A percentile compares a stretch with the other conserved stretches of the same genome.
phyloP scores from a whole-genome alignment of 2,113 vertebrate genomes.

The Dasypus novemcinctus region DNA sequence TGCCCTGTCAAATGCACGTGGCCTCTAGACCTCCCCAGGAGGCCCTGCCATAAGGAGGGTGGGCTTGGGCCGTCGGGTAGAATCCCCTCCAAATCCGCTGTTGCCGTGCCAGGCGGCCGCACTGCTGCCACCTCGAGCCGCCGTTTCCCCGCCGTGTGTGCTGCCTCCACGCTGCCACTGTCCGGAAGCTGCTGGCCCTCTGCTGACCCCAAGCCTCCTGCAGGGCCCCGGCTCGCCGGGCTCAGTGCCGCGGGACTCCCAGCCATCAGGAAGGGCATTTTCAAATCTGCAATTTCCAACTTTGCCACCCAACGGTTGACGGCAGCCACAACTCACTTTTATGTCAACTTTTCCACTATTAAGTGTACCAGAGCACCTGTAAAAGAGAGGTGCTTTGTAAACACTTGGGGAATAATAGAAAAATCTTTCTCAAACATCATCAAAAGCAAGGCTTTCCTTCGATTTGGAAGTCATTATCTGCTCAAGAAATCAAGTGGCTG shows the following conservation, averaged over 20 bases:
- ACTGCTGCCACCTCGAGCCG: no score
- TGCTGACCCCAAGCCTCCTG: no score
- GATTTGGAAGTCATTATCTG: no score
- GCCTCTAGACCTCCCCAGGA: background rate
- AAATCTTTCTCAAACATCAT: constrained; percentile 37
- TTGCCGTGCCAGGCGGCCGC: fast-evolving
- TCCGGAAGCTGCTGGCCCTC: no score
- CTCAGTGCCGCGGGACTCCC: fast-evolving
- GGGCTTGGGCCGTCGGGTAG: background rate
- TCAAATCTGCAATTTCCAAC: constrained; percentile 31
- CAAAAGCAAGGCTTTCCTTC: constrained; percentile 53
- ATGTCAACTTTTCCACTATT: constrained; percentile 62
- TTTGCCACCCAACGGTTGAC: constrained; percentile 65
- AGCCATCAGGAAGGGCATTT: fast-evolving
- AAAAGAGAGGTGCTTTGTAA: constrained; percentile 58
- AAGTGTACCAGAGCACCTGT: constrained; percentile 64
- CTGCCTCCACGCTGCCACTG: no score
- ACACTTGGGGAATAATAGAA: constrained; percentile 39
- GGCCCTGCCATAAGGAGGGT: background rate
- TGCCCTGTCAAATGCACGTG: background rate
- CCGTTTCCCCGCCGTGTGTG: background rate
- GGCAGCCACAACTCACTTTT: constrained; percentile 70
- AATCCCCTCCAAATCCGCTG: no score
- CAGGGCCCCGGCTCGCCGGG: no score
- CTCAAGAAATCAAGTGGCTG: constrained; percentile 62